Percentiles rank a stretch among this genome's conserved stretches.
These are phyloP conservation scores for Amblyjoppa proteus DNA, from an alignment of 2,888 invertebrate species.

Conservation along the genomic window DNA sequence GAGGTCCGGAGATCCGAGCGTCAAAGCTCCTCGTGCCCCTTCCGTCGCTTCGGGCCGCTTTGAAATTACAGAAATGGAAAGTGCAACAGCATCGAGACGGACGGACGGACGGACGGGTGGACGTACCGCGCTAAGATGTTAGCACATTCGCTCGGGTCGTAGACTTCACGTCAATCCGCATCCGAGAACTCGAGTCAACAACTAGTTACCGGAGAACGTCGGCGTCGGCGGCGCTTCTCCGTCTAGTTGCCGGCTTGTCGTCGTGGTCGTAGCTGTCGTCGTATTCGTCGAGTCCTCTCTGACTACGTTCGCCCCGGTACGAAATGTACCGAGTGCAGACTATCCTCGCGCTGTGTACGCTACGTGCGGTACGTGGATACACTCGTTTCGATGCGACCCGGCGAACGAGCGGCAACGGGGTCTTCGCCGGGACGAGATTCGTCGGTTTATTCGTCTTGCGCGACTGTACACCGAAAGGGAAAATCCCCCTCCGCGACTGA, in stretches of 20 bases:
- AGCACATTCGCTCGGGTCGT: slow-evolving; percentile 70
- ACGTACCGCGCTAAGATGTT: slow-evolving; percentile 68
- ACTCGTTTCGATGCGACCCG: slow-evolving; percentile 46
- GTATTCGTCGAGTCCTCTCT: slow-evolving; percentile 55
- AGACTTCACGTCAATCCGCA: slow-evolving; percentile 74
- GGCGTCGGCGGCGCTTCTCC: slow-evolving; percentile 48
- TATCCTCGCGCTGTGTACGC: slow-evolving; percentile 26
- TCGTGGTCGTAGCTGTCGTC: slow-evolving; percentile 62
- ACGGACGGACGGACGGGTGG: slow-evolving; percentile 37
- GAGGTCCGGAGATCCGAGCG: slow-evolving; percentile 22
- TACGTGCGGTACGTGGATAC: slow-evolving; percentile 9
- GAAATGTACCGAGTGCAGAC: slow-evolving; percentile 36
- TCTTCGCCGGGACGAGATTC: slow-evolving; percentile 4
- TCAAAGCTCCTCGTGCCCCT: slow-evolving; percentile 55
- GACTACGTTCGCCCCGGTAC: slow-evolving; percentile 56
- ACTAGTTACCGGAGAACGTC: slow-evolving; percentile 76
- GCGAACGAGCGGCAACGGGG: slow-evolving; percentile 26
- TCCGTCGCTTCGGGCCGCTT: slow-evolving; percentile 36
- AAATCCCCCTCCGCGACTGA: slow-evolving; percentile 21
- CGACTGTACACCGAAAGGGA: slow-evolving; percentile 40
- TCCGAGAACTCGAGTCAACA: slow-evolving; percentile 75
- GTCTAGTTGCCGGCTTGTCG: slow-evolving; percentile 67
- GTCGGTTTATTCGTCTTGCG: slow-evolving; percentile 50
- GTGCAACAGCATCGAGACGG: slow-evolving; percentile 68
- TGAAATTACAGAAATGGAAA: slow-evolving; percentile 75